Percentiles rank a stretch among this genome's conserved stretches.
phyloP scores from a whole-genome alignment of 1,140 invertebrate genomes.

The Cydia fagiglandana region DNA sequence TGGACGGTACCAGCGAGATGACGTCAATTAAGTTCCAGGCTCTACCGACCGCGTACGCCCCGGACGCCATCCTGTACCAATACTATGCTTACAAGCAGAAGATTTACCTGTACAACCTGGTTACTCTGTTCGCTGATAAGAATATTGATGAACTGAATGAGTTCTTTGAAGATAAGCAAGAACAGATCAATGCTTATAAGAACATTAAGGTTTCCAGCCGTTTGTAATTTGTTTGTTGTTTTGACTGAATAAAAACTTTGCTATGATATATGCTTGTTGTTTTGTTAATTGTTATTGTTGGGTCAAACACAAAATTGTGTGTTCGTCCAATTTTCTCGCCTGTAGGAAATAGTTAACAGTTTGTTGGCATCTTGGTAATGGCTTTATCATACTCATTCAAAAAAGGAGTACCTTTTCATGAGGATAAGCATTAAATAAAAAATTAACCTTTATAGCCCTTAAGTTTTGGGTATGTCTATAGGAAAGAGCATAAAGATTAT shows the following conservation, averaged over 20 bases:
- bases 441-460: too few relatives aligned
- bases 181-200: not conserved
- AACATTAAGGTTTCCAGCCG: not conserved
- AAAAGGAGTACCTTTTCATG: too few relatives aligned
- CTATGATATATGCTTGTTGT: not conserved
- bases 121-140: not conserved
- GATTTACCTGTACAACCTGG: slow-evolving; percentile 2
- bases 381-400: too few relatives aligned
- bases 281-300: not conserved
- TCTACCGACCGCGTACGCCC: not conserved
- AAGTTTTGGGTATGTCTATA: too few relatives aligned
- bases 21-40: not conserved
- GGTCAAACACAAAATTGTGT: too few relatives aligned
- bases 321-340: too few relatives aligned
- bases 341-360: too few relatives aligned
- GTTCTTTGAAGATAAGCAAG: not conserved
- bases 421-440: too few relatives aligned
- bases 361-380: too few relatives aligned
- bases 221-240: not conserved
- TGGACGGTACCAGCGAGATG: not conserved
- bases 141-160: not conserved
- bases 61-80: not conserved
- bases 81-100: slow-evolving; percentile 19
- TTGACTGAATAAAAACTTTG: not conserved
- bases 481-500: too few relatives aligned